Evolutionary conservation across 2,888 invertebrate species (phyloP), one percentile per base, ranked within the genome.

Genomic region (Hirtodrosophila duncani): DNA sequence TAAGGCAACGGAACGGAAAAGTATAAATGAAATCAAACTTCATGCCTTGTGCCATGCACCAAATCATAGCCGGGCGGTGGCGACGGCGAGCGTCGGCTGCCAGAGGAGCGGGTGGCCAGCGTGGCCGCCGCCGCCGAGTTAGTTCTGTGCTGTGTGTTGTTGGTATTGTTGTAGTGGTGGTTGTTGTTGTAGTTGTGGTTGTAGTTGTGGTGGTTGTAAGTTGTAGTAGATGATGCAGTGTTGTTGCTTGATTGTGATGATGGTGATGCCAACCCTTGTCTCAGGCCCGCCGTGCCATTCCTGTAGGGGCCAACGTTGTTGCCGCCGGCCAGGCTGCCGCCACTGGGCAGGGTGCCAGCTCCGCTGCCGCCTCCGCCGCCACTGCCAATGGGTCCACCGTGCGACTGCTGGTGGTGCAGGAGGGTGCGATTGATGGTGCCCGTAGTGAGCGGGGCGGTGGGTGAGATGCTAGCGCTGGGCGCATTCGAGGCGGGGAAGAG

Each of bases 41-140:
- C 87, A 87, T 87, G 87, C 87, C 87, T 87, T 86, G 86, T 86
- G 86, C 86, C 87, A 87, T 87, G 87, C 87, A 87, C 87, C 87
- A 87, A 84, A 86, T 87, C 87, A 85, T 87, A 87, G 83, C 85
- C 85, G 66, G 87, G 87, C 81, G 87, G 87, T 75, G 87, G 87
- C 67, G 87, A 86, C 77, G 87, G 85, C 77, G 86, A 83, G 48
- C 82, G 82, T 62, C 82, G 81, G 51, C 62, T 53, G 55, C 49
- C 57, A 56, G 60, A 57, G 56, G 55, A 49, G 50, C 14, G 53
- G 57, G 66, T 69, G 70, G 61, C 58, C 74, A 71, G 64, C 72
- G 61, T 45, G 62, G 68, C 77, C 71, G 62, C 66, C 55, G 61
- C 67, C 67, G 63, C 67, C 60, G 71, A 69, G 74, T 83, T 84